Conservation (phyloP, 2,888 invertebrate genomes). For the Eupithecia tripunctaria region DNA sequence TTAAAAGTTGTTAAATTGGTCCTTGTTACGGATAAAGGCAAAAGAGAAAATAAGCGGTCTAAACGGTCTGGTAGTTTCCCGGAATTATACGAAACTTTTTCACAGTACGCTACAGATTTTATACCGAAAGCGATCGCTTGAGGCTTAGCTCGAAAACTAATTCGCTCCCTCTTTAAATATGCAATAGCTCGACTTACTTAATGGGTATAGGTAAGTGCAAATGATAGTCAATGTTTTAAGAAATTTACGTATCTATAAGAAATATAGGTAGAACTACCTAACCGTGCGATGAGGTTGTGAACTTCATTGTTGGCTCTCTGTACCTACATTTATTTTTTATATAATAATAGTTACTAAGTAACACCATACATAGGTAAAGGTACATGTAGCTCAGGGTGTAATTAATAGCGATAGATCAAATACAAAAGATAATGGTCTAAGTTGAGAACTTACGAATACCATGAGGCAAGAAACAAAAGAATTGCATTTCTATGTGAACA, state of each 20-base stretch:
- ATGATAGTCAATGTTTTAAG: background rate
- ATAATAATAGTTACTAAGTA: background rate
- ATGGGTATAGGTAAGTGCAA: background rate
- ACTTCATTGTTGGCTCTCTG: background rate
- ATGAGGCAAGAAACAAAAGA: slow-evolving; percentile 38
- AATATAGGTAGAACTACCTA: background rate
- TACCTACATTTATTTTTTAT: background rate
- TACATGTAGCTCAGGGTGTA: slow-evolving; percentile 3
- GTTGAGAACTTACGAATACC: slow-evolving; percentile 3
- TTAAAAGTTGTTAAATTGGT: slow-evolving; percentile 39
- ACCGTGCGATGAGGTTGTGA: background rate
- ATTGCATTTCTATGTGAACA: slow-evolving; percentile 48
- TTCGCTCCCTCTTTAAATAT: slow-evolving; percentile 43
- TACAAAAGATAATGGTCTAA: slow-evolving; percentile 3
- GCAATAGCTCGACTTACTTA: slow-evolving; percentile 26
- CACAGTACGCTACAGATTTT: slow-evolving; percentile 39
- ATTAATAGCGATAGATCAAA: slow-evolving; percentile 15
- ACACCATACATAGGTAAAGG: background rate
- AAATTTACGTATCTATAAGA: background rate
- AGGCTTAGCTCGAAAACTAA: slow-evolving; percentile 43
- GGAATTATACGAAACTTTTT: slow-evolving; percentile 43
- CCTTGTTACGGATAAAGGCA: slow-evolving; percentile 37
- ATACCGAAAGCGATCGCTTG: slow-evolving; percentile 40
- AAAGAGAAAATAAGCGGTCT: slow-evolving; percentile 39
- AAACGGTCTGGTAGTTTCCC: slow-evolving; percentile 41